Conservation (phyloP, 2,888 invertebrate species). For the Orchesella flavescens region DNA sequence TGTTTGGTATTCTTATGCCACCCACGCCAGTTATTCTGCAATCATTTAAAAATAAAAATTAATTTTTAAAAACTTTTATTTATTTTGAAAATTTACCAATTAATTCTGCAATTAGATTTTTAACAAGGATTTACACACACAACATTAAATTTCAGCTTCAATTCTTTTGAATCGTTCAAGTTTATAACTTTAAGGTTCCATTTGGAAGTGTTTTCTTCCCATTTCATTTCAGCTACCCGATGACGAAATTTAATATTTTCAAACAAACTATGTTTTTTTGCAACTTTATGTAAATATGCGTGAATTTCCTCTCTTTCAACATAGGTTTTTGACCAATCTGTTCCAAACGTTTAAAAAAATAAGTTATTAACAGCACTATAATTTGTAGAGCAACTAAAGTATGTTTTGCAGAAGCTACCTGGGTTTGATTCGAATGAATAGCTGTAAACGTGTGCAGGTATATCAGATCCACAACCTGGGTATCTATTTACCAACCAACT, state of each 20-base stretch:
- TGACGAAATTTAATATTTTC: too few relatives aligned
- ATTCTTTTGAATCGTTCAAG: too few relatives aligned
- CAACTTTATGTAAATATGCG: conserved; percentile 61
- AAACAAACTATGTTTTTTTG: conserved; percentile 65
- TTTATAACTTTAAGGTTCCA: too few relatives aligned
- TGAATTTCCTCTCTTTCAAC: too few relatives aligned
- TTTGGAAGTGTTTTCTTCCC: too few relatives aligned
- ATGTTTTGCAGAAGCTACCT: conserved; percentile 51
- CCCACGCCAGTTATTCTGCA: not conserved
- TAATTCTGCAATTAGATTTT: not conserved
- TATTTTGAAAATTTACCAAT: not conserved
- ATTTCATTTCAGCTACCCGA: too few relatives aligned
- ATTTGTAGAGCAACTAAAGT: not conserved
- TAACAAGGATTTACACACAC: too few relatives aligned
- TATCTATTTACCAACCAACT: conserved; percentile 67
- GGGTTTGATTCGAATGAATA: conserved; percentile 70
- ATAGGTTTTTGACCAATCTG: conserved; percentile 66
- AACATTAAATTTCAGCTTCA: too few relatives aligned
- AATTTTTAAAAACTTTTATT: not conserved
- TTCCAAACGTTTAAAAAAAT: not conserved
- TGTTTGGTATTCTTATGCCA: too few relatives aligned
- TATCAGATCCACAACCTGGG: conserved; percentile 67
- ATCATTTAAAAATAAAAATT: not conserved
- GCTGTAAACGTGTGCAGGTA: too few relatives aligned
- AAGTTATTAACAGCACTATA: too few relatives aligned